A percentile compares a stretch with the other conserved stretches of the same genome.
Evolutionary conservation across 2,113 vertebrate genomes (phyloP).

Genomic region (Carassius gibelio): DNA sequence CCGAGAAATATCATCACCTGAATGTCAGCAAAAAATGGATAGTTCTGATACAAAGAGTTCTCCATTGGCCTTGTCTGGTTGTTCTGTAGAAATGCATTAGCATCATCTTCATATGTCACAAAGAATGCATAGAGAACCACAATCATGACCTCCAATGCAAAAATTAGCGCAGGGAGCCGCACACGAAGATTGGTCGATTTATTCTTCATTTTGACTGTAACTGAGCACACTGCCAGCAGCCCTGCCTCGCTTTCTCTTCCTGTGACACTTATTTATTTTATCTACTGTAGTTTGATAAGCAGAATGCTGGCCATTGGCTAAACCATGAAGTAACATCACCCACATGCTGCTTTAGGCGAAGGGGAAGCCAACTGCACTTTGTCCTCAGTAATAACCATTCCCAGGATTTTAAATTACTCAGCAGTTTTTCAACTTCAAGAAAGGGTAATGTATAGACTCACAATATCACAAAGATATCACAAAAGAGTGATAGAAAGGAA

Average conservation of each 20-base stretch:
- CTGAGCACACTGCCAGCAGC: constrained; percentile 33
- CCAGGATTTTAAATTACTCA: constrained; percentile 31
- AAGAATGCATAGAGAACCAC: constrained; percentile 76
- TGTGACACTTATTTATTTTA: constrained; percentile 40
- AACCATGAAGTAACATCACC: background rate
- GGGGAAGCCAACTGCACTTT: constrained; percentile 45
- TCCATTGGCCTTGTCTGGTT: constrained; percentile 67
- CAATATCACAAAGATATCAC: background rate
- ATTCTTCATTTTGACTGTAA: constrained; percentile 64
- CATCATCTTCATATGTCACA: constrained; percentile 75
- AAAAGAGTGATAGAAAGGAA: background rate
- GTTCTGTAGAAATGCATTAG: constrained; percentile 55
- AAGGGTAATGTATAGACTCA: background rate
- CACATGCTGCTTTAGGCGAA: constrained; percentile 10
- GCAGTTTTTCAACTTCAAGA: constrained; percentile 37
- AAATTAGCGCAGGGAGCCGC: constrained; percentile 74
- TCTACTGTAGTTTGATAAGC: constrained; percentile 53
- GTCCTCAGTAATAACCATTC: constrained; percentile 24
- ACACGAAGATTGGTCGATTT: constrained; percentile 54
- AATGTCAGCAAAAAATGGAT: constrained; percentile 81
- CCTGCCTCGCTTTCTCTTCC: background rate
- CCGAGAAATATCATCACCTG: constrained; percentile 86
- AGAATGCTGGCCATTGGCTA: constrained; percentile 46
- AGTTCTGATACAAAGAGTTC: constrained; percentile 73
- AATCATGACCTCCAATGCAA: constrained; percentile 71